Evolutionary conservation across 2,797 vertebrate genomes (phyloP).

Genomic region (Acestrorhynchus altus): DNA sequence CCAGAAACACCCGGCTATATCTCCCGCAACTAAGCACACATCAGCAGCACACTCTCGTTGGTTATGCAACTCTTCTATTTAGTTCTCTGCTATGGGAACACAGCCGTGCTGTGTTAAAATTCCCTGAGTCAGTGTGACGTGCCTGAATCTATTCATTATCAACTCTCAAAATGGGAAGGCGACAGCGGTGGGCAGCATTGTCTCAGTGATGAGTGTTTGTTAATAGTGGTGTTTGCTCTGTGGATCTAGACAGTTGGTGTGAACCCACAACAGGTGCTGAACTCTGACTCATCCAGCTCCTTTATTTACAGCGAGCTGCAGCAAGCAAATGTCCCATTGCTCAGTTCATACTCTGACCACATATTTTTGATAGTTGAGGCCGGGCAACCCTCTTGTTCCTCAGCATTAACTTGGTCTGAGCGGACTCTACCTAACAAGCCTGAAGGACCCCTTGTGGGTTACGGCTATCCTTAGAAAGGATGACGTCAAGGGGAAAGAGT

Average conservation of each 20-base stretch:
- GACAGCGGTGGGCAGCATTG: constrained; percentile 1
- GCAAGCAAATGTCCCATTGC: no score
- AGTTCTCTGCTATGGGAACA: constrained; percentile 2
- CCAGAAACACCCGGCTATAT: neutral
- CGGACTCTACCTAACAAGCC: no score
- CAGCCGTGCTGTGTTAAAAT: constrained; percentile 11
- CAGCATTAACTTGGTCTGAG: neutral
- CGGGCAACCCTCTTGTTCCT: neutral
- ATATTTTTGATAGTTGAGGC: neutral
- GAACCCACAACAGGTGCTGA: constrained; percentile 35
- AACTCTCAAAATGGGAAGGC: neutral
- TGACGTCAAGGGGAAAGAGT: no score
- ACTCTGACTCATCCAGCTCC: constrained; percentile 46
- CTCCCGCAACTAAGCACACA: neutral
- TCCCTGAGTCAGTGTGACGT: neutral
- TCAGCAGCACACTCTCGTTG: neutral
- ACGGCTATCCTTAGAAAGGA: no score
- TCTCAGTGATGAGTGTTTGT: constrained; percentile 7
- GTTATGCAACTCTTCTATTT: constrained; percentile 24
- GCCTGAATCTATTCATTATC: constrained; percentile 21
- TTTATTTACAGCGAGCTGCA: neutral
- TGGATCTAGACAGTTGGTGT: neutral
- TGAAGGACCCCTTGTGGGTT: no score
- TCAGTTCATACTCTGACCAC: neutral
- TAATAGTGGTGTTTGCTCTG: constrained; percentile 18